phyloP scores from a whole-genome alignment of 2,797 vertebrate species.

The Gambelia wislizenii region DNA sequence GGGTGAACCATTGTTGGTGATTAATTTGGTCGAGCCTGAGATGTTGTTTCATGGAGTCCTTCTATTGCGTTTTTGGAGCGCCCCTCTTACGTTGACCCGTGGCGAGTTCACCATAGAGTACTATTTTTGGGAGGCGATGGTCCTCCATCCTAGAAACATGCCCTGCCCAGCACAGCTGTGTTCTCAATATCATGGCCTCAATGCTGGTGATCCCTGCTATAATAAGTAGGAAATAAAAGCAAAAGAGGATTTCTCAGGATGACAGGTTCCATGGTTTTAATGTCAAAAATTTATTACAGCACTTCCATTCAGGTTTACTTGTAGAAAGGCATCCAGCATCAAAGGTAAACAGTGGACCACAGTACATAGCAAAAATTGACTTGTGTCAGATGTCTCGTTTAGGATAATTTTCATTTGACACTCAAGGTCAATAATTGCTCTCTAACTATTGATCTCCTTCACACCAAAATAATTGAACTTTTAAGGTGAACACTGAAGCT shows the following conservation, averaged over 20 bases:
- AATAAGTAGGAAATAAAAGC: accelerated
- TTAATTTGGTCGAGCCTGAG: no score
- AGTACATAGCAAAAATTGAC: constrained; percentile 56
- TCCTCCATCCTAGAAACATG: no score
- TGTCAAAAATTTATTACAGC: constrained; percentile 50
- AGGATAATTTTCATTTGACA: constrained; percentile 56
- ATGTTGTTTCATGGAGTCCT: no score
- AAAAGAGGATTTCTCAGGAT: not conserved
- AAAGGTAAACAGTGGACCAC: constrained; percentile 47
- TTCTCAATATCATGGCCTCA: no score
- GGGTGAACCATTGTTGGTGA: no score
- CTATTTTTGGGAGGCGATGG: no score
- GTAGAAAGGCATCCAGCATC: constrained; percentile 47
- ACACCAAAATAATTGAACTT: constrained; percentile 33
- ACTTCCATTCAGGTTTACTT: not conserved
- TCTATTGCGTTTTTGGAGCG: no score
- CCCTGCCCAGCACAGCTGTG: no score
- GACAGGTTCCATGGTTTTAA: accelerated
- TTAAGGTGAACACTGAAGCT: constrained; percentile 6
- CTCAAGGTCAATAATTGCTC: constrained; percentile 36
- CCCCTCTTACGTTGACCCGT: no score
- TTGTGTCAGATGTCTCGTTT: constrained; percentile 60
- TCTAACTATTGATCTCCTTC: constrained; percentile 47
- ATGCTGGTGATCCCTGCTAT: no score
- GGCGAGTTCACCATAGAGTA: no score